Percentiles rank a stretch among this genome's conserved stretches.
Conservation (phyloP, 2,113 vertebrate genomes). For the Semnornis frantzii region DNA sequence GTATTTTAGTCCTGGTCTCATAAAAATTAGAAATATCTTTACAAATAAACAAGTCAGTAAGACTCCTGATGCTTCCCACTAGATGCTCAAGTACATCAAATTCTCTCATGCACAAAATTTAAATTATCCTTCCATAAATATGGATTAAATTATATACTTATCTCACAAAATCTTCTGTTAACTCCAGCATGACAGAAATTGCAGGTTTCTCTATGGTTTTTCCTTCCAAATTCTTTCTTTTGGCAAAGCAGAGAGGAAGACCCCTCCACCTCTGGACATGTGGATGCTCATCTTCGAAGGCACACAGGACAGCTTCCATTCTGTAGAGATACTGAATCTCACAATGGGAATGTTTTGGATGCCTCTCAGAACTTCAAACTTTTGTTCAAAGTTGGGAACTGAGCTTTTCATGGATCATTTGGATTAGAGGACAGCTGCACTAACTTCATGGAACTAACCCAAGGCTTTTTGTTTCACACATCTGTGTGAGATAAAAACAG, state of each 20-base stretch:
- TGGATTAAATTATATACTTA: constrained; percentile 10
- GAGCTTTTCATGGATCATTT: not conserved
- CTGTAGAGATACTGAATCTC: not conserved
- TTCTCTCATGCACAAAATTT: constrained; percentile 4
- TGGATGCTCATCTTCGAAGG: not conserved
- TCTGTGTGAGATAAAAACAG: not conserved
- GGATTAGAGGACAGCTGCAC: not conserved
- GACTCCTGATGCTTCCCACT: not conserved
- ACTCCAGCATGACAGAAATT: not conserved
- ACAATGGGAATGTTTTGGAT: not conserved
- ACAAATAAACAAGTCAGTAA: constrained; percentile 30
- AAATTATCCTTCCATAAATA: constrained; percentile 42
- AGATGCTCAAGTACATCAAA: not conserved
- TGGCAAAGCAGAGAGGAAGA: not conserved
- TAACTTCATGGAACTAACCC: not conserved
- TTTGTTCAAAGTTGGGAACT: not conserved
- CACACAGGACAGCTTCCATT: not conserved
- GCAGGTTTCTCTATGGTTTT: not conserved
- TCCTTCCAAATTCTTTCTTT: not conserved
- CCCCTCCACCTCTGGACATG: not conserved
- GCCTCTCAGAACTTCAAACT: not conserved
- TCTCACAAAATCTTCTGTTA: not conserved
- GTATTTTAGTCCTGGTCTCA: constrained; percentile 40
- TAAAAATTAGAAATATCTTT: constrained; percentile 41
- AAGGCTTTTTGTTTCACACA: not conserved